Percentiles rank a stretch among this genome's conserved stretches.
These are phyloP conservation scores for Lasiurus borealis DNA, from an alignment of 2,113 vertebrate genomes.

Conservation along the genomic window DNA sequence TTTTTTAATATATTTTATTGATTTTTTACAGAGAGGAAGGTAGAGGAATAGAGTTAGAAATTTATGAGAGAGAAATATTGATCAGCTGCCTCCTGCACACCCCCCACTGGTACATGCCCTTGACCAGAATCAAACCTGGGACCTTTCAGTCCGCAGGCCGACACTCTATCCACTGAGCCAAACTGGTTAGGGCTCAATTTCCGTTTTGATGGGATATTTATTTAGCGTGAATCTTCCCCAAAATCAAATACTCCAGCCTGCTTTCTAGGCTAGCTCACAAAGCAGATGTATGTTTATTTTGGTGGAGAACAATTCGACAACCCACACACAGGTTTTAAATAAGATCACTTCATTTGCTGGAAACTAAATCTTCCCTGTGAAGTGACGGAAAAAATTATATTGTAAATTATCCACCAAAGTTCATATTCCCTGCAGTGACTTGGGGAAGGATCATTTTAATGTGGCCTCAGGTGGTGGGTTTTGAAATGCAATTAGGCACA, in stretches of 20 bases:
- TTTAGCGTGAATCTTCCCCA: neutral
- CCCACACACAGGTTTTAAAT: conserved; percentile 37
- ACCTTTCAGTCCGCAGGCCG: no score
- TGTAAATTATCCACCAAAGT: conserved; percentile 63
- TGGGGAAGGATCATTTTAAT: conserved; percentile 66
- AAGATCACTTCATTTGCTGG: conserved; percentile 52
- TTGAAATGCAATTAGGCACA: conserved; percentile 60
- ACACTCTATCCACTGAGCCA: no score
- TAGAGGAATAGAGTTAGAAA: no score
- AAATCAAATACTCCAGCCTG: conserved; percentile 16
- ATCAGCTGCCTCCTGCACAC: no score
- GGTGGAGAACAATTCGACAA: neutral
- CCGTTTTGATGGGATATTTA: neutral
- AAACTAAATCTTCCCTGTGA: conserved; percentile 48
- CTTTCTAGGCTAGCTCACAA: neutral
- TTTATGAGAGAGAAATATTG: no score
- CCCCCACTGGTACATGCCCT: no score
- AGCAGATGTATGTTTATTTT: neutral
- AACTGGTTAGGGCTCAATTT: neutral
- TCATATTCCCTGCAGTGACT: conserved; percentile 61
- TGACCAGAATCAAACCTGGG: no score
- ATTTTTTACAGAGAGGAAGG: no score
- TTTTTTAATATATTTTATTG: no score
- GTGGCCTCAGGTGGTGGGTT: conserved; percentile 58
- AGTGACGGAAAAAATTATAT: conserved; percentile 45